Base-by-base conservation (phyloP, 2,797 vertebrate species). In the Muraenolepis orangiensis region DNA sequence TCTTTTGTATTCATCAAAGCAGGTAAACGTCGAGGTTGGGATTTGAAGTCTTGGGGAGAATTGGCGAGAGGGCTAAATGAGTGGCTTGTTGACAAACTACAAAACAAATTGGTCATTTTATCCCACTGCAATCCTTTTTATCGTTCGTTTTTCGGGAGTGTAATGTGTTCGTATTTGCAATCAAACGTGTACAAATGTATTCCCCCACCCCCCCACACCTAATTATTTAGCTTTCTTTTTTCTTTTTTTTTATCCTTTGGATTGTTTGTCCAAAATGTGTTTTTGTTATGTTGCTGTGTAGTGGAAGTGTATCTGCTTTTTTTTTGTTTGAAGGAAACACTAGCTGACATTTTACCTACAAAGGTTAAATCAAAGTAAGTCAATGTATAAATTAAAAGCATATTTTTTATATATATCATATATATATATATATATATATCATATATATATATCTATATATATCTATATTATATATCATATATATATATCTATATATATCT, bases 261-360 rank as follows among this genome's bases (percentile, higher is more conserved):
- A 73, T 79, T 70, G 72, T 42, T 51, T 73, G 72, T 23, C 74
- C 74, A 72, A 69, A 67, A 70, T 32, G 72, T 46, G 74, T 71
- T 66, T 81, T 64, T 80, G 81, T 75, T 67, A 28, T 38, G 73
- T 75, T 32, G 46, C 16, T 76, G 91, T 90, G 93, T 93, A 93
- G 91, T 92, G 93, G 91, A 94, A 84, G 75, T 93, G 89, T 92
- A 72, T 90, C 92, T 87, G 92, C 92, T 92, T 92, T 90, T 94
- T 57, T 93, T 92, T 90, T 94, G n/a, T 93, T 93, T 95, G 94
- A 94, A 94, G 94, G 95, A 90, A 91, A 95, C 94, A 95, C 95
- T 95, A 94, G 94, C 94, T 90, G 87, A 85, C 93, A 83, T 69
- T 95, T 93, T 94, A 94, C 94, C 91, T 93, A 90, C 74, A 91